A percentile compares a stretch with the other conserved stretches of the same genome.
Evolutionary conservation across 2,797 vertebrate species (phyloP).

Genomic region (Brotula barbata): DNA sequence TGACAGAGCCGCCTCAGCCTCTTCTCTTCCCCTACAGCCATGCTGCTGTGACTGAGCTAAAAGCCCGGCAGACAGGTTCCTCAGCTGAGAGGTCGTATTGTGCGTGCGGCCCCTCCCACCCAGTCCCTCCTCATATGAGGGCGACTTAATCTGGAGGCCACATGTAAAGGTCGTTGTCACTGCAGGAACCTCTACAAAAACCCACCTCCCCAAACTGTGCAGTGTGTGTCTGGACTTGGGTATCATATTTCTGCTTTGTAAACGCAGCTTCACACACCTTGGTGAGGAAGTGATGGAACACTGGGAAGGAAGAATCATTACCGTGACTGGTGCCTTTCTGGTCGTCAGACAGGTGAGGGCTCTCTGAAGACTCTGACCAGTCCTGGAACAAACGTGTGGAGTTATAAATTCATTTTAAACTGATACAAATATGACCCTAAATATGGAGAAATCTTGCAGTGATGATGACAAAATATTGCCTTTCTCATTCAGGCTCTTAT

Average conservation of each 20-base stretch:
- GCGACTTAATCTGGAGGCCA: conserved; percentile 28
- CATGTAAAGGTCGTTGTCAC: conserved; percentile 4
- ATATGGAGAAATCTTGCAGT: background rate
- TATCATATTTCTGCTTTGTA: too few relatives aligned
- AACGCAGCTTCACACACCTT: too few relatives aligned
- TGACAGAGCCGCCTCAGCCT: background rate
- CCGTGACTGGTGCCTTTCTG: conserved; percentile 52
- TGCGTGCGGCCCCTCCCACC: conserved; percentile 53
- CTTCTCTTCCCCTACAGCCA: conserved; percentile 5
- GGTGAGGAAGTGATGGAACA: conserved; percentile 3
- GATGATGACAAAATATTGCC: too few relatives aligned
- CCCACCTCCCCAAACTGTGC: background rate
- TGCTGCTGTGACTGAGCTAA: conserved; percentile 23
- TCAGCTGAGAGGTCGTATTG: conserved; percentile 56
- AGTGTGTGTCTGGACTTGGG: too few relatives aligned
- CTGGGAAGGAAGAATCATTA: conserved; percentile 42
- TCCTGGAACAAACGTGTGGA: conserved; percentile 50
- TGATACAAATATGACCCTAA: background rate
- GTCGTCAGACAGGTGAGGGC: conserved; percentile 24
- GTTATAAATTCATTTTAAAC: conserved; percentile 2
- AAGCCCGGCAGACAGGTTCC: conserved; percentile 33
- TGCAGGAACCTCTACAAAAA: background rate
- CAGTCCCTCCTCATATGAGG: conserved; percentile 9
- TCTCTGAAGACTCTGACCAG: conserved; percentile 34
- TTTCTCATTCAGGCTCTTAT: too few relatives aligned